Evolutionary conservation across 1,140 invertebrate genomes (phyloP).

Genomic region (Megalopta genalis): DNA sequence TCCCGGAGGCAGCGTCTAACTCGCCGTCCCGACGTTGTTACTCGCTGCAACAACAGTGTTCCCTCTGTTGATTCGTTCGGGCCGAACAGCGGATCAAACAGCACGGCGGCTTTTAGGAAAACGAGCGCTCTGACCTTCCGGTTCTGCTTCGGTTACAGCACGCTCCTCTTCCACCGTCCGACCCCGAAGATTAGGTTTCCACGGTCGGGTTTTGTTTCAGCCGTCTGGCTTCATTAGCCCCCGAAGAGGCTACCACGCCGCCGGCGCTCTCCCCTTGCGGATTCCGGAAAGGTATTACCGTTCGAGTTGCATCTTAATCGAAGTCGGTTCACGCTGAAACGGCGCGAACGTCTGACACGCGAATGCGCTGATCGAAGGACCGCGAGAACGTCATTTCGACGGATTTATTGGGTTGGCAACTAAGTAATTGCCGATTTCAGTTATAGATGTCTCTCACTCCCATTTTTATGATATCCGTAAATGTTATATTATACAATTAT

Average conservation of each 20-base stretch:
- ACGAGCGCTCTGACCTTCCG: neutral
- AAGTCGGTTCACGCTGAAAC: slow-evolving; percentile 33
- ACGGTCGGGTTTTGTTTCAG: slow-evolving; percentile 19
- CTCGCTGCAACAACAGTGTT: slow-evolving; percentile 38
- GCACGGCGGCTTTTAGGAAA: neutral
- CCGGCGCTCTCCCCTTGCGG: no score
- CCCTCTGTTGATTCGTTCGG: slow-evolving; percentile 52
- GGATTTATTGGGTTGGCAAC: no score
- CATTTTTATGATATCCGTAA: no score
- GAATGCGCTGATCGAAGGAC: no score
- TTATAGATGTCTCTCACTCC: no score
- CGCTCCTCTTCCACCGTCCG: neutral
- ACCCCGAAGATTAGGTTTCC: slow-evolving; percentile 24
- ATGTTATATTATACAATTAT: no score
- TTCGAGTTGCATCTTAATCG: slow-evolving; percentile 25
- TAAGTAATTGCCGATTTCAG: no score
- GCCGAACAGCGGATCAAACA: slow-evolving; percentile 43
- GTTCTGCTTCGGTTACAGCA: neutral
- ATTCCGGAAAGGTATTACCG: slow-evolving; percentile 23
- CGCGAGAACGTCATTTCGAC: no score
- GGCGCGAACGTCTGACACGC: neutral
- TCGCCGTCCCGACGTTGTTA: neutral
- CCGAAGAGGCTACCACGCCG: neutral
- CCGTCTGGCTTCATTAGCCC: slow-evolving; percentile 30
- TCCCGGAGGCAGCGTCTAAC: neutral